Evolutionary conservation across 2,797 vertebrate species (phyloP), one percentile per base, ranked within the genome.

Genomic region (Argya squamiceps): DNA sequence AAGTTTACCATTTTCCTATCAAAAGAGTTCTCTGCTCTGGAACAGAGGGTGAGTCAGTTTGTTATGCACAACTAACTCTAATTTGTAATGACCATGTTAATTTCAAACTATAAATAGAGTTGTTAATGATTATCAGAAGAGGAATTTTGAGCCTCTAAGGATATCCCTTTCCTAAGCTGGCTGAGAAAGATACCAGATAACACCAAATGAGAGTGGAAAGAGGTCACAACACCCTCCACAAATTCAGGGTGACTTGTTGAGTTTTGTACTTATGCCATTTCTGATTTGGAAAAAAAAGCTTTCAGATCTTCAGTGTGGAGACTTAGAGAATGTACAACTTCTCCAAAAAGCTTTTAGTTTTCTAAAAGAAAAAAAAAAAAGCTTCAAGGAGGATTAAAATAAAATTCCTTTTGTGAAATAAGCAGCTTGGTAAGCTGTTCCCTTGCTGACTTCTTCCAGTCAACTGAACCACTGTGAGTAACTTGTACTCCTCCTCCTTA

Each of bases 361-460:
- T 6, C 8, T 8, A 43, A 43, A 43, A 43, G 22, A 62, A 71
- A 67, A 1, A 0, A 0, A 70, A 18, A 43, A 43, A 43, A 14
- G 1, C 41, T 79, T 91, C 44, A 73, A 80, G 64, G 18, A 91
- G 32, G n/a, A 80, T 88, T 93, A 53, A 59, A 78, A 76, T 34
- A 77, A 84, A 70, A n/a, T 13, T 63, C 15, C 27, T 21, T 56
- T 70, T 1, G 6, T 91, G 52, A 92, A 93, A 77, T 88, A 85
- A 93, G 83, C 36, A 59, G 60, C 64, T 88, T 80, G 75, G 52
- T 85, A 88, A 94, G 65, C 46, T 50, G n/a, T 67, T 90, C 63
- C 53, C 53, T 92, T 82, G 47, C 73, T 94, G 75, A 77, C 56
- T 91, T 95, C 36, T 36, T 88, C 78, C 29, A 81, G 64, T 92